phyloP scores from a whole-genome alignment of 2,113 vertebrate genomes.

The Ahaetulla prasina region DNA sequence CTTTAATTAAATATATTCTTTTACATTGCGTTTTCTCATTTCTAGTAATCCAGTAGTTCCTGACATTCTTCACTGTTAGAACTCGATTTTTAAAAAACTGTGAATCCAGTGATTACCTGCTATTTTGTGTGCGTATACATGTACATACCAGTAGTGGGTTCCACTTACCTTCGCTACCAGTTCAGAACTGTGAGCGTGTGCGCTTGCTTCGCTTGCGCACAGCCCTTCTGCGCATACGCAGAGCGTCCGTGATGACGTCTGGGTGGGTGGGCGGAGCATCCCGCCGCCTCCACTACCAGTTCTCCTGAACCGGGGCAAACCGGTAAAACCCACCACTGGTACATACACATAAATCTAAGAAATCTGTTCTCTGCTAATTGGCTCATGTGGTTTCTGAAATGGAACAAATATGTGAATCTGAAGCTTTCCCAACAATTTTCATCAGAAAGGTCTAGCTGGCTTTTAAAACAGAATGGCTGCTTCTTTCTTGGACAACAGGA shows the following conservation, averaged over 20 bases:
- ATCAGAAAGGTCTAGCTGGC: not conserved
- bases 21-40: not conserved
- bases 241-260: no score
- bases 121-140: not conserved
- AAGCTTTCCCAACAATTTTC: not conserved
- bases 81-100: not conserved
- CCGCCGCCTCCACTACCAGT: no score
- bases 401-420: no score
- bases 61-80: not conserved
- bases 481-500: not conserved
- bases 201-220: no score
- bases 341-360: not conserved
- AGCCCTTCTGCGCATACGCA: no score
- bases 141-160: no score
- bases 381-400: not conserved
- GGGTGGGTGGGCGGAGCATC: no score
- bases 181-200: no score
- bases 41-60: not conserved
- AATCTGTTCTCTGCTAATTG: not conserved
- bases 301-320: no score
- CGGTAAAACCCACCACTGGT: no score
- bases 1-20: not conserved
- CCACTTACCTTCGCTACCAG: no score
- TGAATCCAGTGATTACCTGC: not conserved
- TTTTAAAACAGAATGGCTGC: not conserved